Evolutionary conservation across 1,140 invertebrate species (phyloP), one percentile per base, ranked within the genome.

Genomic region (Neuroterus valhalla): DNA sequence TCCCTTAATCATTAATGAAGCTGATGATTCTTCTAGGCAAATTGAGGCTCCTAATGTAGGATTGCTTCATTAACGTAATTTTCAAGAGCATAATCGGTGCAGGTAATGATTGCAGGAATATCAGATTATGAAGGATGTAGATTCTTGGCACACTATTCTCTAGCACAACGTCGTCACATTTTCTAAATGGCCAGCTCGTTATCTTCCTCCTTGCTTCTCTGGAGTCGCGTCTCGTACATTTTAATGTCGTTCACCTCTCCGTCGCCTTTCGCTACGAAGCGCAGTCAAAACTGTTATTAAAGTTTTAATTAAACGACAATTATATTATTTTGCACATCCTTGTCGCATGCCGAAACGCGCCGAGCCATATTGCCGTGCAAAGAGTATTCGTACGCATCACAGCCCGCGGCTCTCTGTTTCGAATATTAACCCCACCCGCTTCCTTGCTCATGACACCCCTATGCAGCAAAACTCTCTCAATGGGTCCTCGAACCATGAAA

Each of bases 261-360:
- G 12, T 48, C 45, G 21, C 38, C 15, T 68, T 17, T 66, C 26
- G 31, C 38, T 31, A 21, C 55, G 81, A 78, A 83, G 83, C 80
- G 81, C 75, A 70, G 75, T 74, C 77, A 75, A 79, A 82, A 82
- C 82, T 82, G 78, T 83, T 85, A 85, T 84, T 81, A 80, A 81
- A 76, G 75, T 85, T 85, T 84, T 85, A 85, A 85, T 85, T 85
- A 85, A 85, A 84, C 78, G 82, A 81, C 83, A 83, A 85, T 85
- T 81, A 84, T 81, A 83, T 81, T 78, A 77, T 85, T 84, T 82
- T 76, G 48, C 82, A 80, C 81, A 82, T 82, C 76, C 74, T 84
- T 82, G 79, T 84, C 69, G 78, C 73, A 69, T 76, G 68, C 66
- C 69, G 38, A 76, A 67, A 66, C 78, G 74, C 81, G 50, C 66